Evolutionary conservation across 2,888 invertebrate genomes (phyloP), one percentile per base, ranked within the genome.

Genomic region (Coecobrya sp.): DNA sequence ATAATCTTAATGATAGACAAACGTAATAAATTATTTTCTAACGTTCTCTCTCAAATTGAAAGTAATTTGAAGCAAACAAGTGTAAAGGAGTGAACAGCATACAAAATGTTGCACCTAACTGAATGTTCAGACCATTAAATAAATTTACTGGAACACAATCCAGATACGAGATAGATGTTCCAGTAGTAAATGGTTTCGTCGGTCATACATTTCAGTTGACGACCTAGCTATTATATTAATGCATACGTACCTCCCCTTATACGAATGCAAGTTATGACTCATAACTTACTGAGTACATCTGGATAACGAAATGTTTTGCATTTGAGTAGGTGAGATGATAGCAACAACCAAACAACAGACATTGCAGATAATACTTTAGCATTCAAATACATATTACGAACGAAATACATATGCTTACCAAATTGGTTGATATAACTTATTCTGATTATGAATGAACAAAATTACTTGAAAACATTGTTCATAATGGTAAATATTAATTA

Each of bases 1-100:
- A 87, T 89, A 82, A 89, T 89, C 81, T 25, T 89, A 89, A 89
- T 89, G 82, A 89, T 88, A 65, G 62, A 62, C 27, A 79, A 79
- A 30, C 30, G 68, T 52, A 81, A 89, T 89, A 89, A 89, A 89
- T 87, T 79, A 87, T 65, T 73, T 76, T 30, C 19, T 0, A 86
- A 10, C 30, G 16, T 52, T 55, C 27, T 1, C 55, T 81, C 27
- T 81, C 0, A 81, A 11, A 62, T 36, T 3, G 25, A 81, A 27
- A 52, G 79, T 81, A 81, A 81, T 81, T 55, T 81, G 79, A 81
- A 81, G 27, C 79, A 81, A 81, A 81, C 79, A 81, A 81, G 79
- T n/a, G 79, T 55, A 55, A 25, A 55, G 30, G 36, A 76, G 22
- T 22, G 76, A 49, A n/a, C 11, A 27, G 2, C 8, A 25, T 19